Base-by-base conservation (phyloP, 2,888 invertebrate species). In the Parthenolecanium corni region DNA sequence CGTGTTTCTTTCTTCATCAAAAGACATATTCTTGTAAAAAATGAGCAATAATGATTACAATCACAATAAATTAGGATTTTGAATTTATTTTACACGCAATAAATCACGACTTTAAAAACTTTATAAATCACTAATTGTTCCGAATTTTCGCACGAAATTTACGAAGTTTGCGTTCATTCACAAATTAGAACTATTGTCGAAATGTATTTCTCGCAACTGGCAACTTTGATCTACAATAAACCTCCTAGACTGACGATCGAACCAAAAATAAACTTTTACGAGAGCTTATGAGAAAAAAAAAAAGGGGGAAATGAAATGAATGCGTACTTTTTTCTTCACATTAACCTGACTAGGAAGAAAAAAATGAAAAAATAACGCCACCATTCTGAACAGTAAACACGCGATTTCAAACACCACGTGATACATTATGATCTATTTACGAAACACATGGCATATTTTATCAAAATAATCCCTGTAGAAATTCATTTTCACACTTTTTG, bases 381-480 rank as follows among this genome's bases (percentile, higher is more conserved):
- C 40, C 24, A 54, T n/a, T n/a, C 20, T 31, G 40, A 54, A 54
- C 40, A 40, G 54, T 54, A 54, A 54, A 54, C 54, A 54, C 54
- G 54, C 54, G 54, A 54, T 54, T 42, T 54, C 40, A 54, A 54
- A 54, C 54, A 54, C 54, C 54, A 54, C 54, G 54, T 54, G 54
- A 54, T 42, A 54, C 42, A 23, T 54, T 54, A 54, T 54, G 54
- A 54, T 54, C 54, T 54, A 54, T 54, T 54, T 54, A 54, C 38
- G 42, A 54, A 54, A 54, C 54, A 54, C 54, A 54, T 54, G 54
- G 54, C 24, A 54, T n/a, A n/a, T 31, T 31, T 9, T 9, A 31
- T 31, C 31, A 31, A 31, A 31, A 31, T 31, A 31, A 6, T 9
- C 31, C 9, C 9, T 4, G 5, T 6, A 6, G 31, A 31, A 31